Base-by-base conservation (phyloP, 2,797 vertebrate species). In the Leucoraja ocellata region DNA sequence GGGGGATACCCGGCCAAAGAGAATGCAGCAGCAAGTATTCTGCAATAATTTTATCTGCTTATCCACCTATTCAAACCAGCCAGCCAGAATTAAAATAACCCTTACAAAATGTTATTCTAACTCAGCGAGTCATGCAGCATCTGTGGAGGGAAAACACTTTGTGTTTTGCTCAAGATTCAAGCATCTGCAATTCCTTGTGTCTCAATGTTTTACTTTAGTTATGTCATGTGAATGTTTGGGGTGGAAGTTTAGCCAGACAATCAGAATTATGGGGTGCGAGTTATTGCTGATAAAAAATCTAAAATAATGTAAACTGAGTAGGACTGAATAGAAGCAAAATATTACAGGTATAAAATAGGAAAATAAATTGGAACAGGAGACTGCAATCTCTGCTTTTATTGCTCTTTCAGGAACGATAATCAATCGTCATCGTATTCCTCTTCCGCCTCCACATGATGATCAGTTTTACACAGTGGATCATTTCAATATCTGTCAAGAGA, bases 401-500 rank as follows among this genome's bases (percentile, higher is more conserved):
- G 95, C 93, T 94, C 90, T 93, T 65, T 77, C 93, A 99, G 98
- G 98, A 94, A 97, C 96, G 77, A 94, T 97, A 93, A 96, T 99
- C 93, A 95, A 94, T 14, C 97, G 98, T 16, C 98, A 98, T 63
- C 97, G 96, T 79, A 96, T 99, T 95, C 95, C 97, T 39, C 97
- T 98, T 84, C 98, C 98, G 32, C 94, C 97, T 92, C 98, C 98
- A 93, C 92, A 97, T 36, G 96, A 98, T 32, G 97, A 97, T 94
- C 95, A 96, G 93, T 98, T 97, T 96, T 98, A 98, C 95, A 98
- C 96, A 28, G 68, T 98, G 77, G 95, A 96, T 94, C 93, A 98
- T 95, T 98, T 99, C 95, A 99, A 99, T 95, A 94, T 99, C 94
- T 96, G 97, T 95, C 96, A 94, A 94, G 96, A 98, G 93, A 93